phyloP scores from a whole-genome alignment of 1,140 invertebrate species.

The Plodia interpunctella region DNA sequence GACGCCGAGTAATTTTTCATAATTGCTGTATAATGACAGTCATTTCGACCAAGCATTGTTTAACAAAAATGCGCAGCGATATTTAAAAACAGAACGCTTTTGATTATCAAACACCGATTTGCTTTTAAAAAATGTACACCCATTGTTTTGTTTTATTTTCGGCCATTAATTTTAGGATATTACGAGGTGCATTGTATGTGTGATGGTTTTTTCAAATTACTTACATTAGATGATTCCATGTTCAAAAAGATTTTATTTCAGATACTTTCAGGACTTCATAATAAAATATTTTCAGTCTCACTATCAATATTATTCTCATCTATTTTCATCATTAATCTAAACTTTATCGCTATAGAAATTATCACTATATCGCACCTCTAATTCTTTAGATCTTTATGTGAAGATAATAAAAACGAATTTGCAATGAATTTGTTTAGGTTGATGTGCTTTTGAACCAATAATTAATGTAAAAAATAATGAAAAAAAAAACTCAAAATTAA shows the following conservation, averaged over 20 bases:
- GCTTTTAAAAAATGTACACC: slow-evolving; percentile 37
- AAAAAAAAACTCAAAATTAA: not conserved
- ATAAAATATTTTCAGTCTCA: not conserved
- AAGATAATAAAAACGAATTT: no score
- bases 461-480: no score
- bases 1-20: slow-evolving; percentile 41
- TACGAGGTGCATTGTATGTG: not conserved
- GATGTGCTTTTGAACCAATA: no score
- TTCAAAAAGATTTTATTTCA: no score
- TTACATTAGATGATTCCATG: not conserved
- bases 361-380: no score
- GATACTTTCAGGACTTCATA: no score
- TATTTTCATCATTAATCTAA: no score
- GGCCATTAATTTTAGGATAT: not conserved
- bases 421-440: no score
- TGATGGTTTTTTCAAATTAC: not conserved
- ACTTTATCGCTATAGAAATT: no score
- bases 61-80: slow-evolving; percentile 8
- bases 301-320: no score
- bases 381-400: no score
- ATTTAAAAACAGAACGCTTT: slow-evolving; percentile 17
- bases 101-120: slow-evolving; percentile 39
- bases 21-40: slow-evolving; percentile 48
- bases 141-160: slow-evolving; percentile 8
- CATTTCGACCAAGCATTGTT: slow-evolving; percentile 36